Conservation (phyloP, 2,888 invertebrate genomes). For the Chorisops tibialis region DNA sequence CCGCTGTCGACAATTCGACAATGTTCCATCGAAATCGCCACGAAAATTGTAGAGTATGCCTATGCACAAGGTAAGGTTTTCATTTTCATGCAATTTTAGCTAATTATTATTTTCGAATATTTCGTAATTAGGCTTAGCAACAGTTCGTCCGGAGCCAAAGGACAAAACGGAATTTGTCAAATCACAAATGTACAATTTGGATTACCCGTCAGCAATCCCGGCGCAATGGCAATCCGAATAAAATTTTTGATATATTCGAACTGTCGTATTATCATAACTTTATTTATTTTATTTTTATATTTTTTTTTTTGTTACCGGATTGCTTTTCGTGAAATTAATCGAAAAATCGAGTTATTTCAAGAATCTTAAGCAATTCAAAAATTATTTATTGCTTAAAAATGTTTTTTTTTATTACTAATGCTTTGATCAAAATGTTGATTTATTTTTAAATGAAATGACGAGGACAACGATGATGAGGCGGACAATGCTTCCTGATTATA, state of each 20-base stretch:
- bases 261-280: neutral
- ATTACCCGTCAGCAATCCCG: conserved; percentile 67
- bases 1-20: conserved; percentile 78
- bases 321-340: neutral
- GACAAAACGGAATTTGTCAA: conserved; percentile 71
- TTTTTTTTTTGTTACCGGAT: neutral
- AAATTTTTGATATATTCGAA: conserved; percentile 1
- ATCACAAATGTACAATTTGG: conserved; percentile 76
- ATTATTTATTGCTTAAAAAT: too few relatives aligned
- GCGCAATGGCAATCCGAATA: conserved; percentile 56
- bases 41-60: conserved; percentile 74
- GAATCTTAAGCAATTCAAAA: too few relatives aligned
- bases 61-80: conserved; percentile 65
- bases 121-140: conserved; percentile 62
- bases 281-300: conserved; percentile 3
- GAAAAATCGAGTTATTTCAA: neutral
- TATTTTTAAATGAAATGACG: too few relatives aligned
- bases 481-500: too few relatives aligned
- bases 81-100: neutral
- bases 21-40: conserved; percentile 85
- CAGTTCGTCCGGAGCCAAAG: conserved; percentile 72
- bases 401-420: too few relatives aligned
- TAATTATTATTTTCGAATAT: neutral
- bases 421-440: too few relatives aligned
- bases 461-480: too few relatives aligned